Conservation (phyloP, 2,797 vertebrate species). For the Thamnophis elegans region DNA sequence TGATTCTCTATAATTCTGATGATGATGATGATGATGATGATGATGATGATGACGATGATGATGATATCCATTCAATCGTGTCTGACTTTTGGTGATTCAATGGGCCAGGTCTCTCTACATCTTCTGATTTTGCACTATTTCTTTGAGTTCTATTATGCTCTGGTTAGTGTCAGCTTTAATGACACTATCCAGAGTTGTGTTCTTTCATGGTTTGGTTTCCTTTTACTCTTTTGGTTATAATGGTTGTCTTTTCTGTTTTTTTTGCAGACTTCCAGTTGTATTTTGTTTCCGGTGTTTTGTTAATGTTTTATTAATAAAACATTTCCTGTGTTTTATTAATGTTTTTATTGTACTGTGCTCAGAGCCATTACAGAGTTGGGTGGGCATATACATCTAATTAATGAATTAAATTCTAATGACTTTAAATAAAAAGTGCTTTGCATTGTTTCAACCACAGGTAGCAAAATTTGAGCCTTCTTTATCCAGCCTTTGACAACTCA, state of each 20-base stretch:
- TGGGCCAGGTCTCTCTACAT: not conserved
- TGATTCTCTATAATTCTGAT: not conserved
- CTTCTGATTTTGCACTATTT: not conserved
- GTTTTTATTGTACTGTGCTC: not conserved
- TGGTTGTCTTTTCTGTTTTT: not conserved
- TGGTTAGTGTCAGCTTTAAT: not conserved
- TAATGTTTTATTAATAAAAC: not conserved
- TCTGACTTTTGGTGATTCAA: not conserved
- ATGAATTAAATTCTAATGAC: not conserved
- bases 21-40: not conserved
- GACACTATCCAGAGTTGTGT: not conserved
- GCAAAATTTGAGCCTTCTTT: not conserved
- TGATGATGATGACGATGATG: not conserved
- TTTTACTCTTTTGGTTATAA: not conserved
- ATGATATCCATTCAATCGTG: not conserved
- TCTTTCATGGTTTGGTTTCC: not conserved
- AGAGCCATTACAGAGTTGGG: not conserved
- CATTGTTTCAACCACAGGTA: not conserved
- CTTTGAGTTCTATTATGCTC: not conserved
- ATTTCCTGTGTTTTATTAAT: not conserved
- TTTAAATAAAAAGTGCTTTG: not conserved
- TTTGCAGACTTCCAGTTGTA: not conserved
- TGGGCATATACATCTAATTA: not conserved
- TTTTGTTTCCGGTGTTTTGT: not conserved
- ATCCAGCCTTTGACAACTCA: not conserved